Conservation (phyloP, 2,797 vertebrate species). For the Macroramphosus scolopax region DNA sequence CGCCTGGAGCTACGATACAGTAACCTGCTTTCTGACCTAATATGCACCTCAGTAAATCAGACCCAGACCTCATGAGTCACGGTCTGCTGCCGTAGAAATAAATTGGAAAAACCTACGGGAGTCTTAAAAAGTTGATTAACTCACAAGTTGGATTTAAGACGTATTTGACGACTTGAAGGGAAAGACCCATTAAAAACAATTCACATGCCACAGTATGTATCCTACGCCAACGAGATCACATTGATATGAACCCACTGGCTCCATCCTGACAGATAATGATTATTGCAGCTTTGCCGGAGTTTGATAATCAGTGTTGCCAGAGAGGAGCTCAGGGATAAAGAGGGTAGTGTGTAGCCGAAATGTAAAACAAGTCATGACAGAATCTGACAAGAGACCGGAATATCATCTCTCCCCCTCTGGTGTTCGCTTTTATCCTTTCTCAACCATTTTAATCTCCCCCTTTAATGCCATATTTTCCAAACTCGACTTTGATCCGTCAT, state of each 20-base stretch:
- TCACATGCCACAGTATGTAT: slow-evolving; percentile 6
- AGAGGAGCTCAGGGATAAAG: slow-evolving; percentile 53
- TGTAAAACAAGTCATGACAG: slow-evolving; percentile 75
- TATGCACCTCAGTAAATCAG: slow-evolving; percentile 49
- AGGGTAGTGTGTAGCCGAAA: slow-evolving; percentile 53
- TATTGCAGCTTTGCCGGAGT: neutral
- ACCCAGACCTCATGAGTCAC: slow-evolving; percentile 46
- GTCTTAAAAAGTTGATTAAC: slow-evolving; percentile 40
- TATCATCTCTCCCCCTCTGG: slow-evolving; percentile 53
- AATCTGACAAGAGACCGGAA: slow-evolving; percentile 71
- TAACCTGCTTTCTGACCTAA: slow-evolving; percentile 21
- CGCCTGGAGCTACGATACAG: slow-evolving; percentile 23
- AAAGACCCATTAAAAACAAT: slow-evolving; percentile 14
- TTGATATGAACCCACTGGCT: slow-evolving; percentile 3
- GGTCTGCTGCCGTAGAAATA: slow-evolving; percentile 38
- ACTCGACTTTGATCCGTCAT: slow-evolving; percentile 68
- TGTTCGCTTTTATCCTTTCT: slow-evolving; percentile 58
- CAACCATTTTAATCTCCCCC: slow-evolving; percentile 68
- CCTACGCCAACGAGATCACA: slow-evolving; percentile 3
- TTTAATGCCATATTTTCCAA: slow-evolving; percentile 65
- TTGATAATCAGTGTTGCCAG: too few species aligned
- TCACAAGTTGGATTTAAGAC: slow-evolving; percentile 29
- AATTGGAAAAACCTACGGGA: slow-evolving; percentile 48
- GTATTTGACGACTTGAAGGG: slow-evolving; percentile 32
- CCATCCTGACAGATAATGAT: slow-evolving; percentile 6